Conservation (phyloP, 2,888 invertebrate genomes). For the Amphipyra tragopoginis region DNA sequence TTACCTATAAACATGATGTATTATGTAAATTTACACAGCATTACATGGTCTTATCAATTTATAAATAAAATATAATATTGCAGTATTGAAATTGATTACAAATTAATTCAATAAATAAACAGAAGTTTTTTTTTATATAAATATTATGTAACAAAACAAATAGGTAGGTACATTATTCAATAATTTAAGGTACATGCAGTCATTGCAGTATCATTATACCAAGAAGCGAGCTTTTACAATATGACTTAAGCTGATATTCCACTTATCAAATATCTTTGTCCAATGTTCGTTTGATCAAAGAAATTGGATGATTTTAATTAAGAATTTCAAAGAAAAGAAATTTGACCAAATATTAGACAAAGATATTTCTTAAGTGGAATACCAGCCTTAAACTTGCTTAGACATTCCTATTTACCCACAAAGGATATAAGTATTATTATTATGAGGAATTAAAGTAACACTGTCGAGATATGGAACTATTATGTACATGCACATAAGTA, state of each 20-base stretch:
- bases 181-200: neutral
- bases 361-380: too few relatives aligned
- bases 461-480: constrained; percentile 11
- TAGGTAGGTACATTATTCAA: neutral
- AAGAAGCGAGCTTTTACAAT: neutral
- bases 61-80: neutral
- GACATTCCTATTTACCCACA: neutral
- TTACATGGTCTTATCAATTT: too few relatives aligned
- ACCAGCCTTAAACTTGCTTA: too few relatives aligned
- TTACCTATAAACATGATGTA: too few relatives aligned
- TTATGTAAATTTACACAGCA: too few relatives aligned
- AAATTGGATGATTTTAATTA: too few relatives aligned
- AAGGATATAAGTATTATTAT: neutral
- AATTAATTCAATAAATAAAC: constrained; percentile 20
- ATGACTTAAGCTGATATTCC: neutral
- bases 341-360: too few relatives aligned
- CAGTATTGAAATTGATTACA: constrained; percentile 1
- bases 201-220: neutral
- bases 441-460: constrained; percentile 6
- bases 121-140: neutral
- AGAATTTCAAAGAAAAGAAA: too few relatives aligned
- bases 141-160: neutral
- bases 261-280: too few relatives aligned
- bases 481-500: constrained; percentile 50
- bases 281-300: too few relatives aligned